Evolutionary conservation across 2,113 vertebrate genomes (phyloP).

Genomic region (Hypomesus transpacificus): DNA sequence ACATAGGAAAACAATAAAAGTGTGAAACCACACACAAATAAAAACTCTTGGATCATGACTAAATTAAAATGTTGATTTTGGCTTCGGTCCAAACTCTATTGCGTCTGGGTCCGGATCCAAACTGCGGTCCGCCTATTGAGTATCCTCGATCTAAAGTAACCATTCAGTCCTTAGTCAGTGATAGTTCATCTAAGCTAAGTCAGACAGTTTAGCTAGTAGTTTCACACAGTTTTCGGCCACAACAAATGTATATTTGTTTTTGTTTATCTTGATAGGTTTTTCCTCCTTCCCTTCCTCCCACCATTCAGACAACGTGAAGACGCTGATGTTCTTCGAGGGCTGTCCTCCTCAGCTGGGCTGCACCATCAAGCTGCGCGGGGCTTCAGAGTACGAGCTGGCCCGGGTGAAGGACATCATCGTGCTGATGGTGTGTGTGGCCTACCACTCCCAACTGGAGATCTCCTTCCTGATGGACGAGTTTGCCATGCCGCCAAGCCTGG

Average conservation of each 20-base stretch:
- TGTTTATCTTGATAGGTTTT: background rate
- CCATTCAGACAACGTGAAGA: constrained; percentile 84
- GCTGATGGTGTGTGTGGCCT: constrained; percentile 95
- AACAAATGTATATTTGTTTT: too few species aligned
- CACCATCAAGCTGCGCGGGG: constrained; percentile 91
- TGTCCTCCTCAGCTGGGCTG: constrained; percentile 91
- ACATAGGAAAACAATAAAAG: too few species aligned
- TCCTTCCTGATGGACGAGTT: constrained; percentile 99
- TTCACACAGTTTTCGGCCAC: too few species aligned
- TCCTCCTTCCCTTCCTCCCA: background rate
- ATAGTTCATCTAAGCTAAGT: too few species aligned
- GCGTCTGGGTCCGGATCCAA: background rate
- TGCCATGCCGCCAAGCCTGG: constrained; percentile 90
- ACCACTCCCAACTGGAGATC: constrained; percentile 97
- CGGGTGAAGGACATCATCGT: constrained; percentile 95
- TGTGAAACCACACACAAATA: too few species aligned
- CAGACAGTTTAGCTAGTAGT: too few species aligned
- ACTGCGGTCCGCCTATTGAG: background rate
- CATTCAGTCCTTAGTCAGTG: too few species aligned
- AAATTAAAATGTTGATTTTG: background rate
- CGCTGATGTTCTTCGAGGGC: constrained; percentile 97
- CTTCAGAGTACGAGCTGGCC: constrained; percentile 90
- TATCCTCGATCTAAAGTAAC: too few species aligned
- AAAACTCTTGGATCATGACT: too few species aligned
- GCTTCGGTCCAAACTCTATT: background rate